phyloP scores from a whole-genome alignment of 2,888 invertebrate species.

The Flexamia atlantica region DNA sequence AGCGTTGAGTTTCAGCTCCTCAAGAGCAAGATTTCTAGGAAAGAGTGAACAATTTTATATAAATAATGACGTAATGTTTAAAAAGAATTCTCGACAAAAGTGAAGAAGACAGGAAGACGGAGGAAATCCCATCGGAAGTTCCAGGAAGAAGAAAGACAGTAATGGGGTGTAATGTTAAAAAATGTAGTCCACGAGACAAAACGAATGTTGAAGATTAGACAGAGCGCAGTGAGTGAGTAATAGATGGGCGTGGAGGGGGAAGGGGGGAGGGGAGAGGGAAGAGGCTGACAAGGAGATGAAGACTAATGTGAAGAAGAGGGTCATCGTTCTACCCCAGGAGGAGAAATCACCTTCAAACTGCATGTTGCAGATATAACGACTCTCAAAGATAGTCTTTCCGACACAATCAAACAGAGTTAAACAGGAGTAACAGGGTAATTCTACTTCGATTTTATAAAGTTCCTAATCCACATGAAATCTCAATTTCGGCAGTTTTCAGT shows the following conservation, averaged over 20 bases:
- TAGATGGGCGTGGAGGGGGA: conserved; percentile 19
- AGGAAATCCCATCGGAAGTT: conserved; percentile 45
- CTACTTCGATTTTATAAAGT: too few species aligned
- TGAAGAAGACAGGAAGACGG: not conserved
- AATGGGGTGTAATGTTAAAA: conserved; percentile 51
- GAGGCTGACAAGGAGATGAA: conserved; percentile 20
- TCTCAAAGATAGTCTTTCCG: not conserved
- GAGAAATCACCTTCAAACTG: conserved; percentile 23
- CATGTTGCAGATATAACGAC: conserved; percentile 5
- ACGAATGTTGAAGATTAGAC: conserved; percentile 57
- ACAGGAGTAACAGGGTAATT: too few species aligned
- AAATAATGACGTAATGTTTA: not conserved
- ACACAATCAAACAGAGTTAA: too few species aligned
- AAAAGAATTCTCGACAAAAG: conserved; percentile 14
- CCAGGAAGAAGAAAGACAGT: conserved; percentile 30
- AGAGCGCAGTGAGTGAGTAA: conserved; percentile 49
- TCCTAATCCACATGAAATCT: too few species aligned
- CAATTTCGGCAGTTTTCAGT: too few species aligned
- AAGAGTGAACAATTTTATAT: too few species aligned
- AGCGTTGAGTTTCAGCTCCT: too few species aligned
- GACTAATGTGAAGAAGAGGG: conserved; percentile 52
- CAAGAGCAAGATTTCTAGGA: too few species aligned
- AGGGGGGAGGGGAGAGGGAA: not conserved
- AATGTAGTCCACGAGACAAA: conserved; percentile 57
- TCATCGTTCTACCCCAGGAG: conserved; percentile 19